Percentiles rank a stretch among this genome's conserved stretches.
Conservation (phyloP, 2,113 vertebrate genomes). For the Dolichallabes microphthalmus region DNA sequence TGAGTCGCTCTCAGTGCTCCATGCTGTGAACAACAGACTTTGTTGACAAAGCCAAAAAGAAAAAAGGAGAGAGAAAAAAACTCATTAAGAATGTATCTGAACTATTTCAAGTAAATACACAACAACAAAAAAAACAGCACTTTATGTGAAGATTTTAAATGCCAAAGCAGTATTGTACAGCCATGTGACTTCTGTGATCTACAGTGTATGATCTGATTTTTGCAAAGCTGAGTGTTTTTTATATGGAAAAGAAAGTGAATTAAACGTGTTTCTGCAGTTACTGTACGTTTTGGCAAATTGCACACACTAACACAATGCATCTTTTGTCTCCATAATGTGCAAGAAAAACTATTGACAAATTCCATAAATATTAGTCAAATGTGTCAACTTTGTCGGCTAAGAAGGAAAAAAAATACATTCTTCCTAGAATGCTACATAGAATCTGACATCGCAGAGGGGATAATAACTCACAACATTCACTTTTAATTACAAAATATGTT, state of each 20-base stretch:
- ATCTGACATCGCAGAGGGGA: not conserved
- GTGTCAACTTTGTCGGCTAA: not conserved
- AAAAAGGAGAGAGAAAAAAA: conserved; percentile 58
- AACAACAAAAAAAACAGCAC: conserved; percentile 72
- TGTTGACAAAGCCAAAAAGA: conserved; percentile 56
- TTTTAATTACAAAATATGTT: not conserved
- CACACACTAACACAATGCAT: not conserved
- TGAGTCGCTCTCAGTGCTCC: conserved; percentile 63
- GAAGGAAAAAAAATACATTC: not conserved
- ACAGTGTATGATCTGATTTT: conserved; percentile 56
- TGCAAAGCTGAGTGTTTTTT: conserved; percentile 65
- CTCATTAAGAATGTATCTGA: conserved; percentile 76
- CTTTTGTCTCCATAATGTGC: not conserved
- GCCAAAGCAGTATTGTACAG: conserved; percentile 93
- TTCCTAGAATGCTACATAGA: not conserved
- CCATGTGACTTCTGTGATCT: conserved; percentile 63
- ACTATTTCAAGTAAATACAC: not conserved
- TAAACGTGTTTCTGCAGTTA: not conserved
- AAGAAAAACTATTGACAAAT: not conserved
- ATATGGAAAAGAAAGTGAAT: conserved; percentile 63
- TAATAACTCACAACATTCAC: not conserved
- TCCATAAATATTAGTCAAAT: not conserved
- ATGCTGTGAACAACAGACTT: conserved; percentile 76
- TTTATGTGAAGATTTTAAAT: conserved; percentile 83
- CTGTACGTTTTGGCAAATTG: not conserved